Conservation (phyloP, 2,888 invertebrate species). For the Campoletis raptor region DNA sequence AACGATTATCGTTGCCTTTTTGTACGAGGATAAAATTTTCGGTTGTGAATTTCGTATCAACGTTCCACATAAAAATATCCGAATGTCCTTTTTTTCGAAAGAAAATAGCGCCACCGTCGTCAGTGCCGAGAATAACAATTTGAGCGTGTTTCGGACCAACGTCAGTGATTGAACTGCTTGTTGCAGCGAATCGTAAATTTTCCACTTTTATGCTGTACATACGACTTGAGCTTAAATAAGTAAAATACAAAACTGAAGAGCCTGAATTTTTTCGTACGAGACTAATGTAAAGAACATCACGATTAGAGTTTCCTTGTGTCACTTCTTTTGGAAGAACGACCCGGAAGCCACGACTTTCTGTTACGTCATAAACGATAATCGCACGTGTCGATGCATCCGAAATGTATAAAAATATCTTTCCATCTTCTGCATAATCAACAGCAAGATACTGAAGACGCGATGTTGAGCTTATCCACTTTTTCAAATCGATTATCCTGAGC, state of each 20-base stretch:
- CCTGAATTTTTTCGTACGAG: conserved; percentile 86
- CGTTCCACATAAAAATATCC: conserved; percentile 89
- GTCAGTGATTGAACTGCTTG: conserved; percentile 87
- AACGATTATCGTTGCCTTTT: conserved; percentile 87
- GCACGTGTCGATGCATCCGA: conserved; percentile 89
- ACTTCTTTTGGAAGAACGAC: conserved; percentile 87
- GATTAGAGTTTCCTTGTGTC: conserved; percentile 81
- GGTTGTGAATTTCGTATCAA: conserved; percentile 86
- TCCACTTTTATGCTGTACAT: conserved; percentile 87
- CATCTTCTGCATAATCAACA: conserved; percentile 88
- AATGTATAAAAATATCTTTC: conserved; percentile 87
- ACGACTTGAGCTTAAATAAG: conserved; percentile 86
- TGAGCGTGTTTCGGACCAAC: conserved; percentile 86
- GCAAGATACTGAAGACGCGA: conserved; percentile 90
- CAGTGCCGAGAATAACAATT: conserved; percentile 87
- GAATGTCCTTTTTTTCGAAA: conserved; percentile 87
- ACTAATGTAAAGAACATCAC: conserved; percentile 87
- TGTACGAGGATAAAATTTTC: conserved; percentile 87
- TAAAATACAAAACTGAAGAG: conserved; percentile 86
- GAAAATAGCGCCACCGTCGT: conserved; percentile 87
- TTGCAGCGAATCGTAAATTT: conserved; percentile 86
- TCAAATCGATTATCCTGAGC: conserved; percentile 88
- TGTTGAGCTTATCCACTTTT: conserved; percentile 86
- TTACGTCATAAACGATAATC: conserved; percentile 86
- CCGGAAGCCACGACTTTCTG: conserved; percentile 85